phyloP scores from a whole-genome alignment of 2,888 invertebrate genomes.

The Andricus quercusramuli region DNA sequence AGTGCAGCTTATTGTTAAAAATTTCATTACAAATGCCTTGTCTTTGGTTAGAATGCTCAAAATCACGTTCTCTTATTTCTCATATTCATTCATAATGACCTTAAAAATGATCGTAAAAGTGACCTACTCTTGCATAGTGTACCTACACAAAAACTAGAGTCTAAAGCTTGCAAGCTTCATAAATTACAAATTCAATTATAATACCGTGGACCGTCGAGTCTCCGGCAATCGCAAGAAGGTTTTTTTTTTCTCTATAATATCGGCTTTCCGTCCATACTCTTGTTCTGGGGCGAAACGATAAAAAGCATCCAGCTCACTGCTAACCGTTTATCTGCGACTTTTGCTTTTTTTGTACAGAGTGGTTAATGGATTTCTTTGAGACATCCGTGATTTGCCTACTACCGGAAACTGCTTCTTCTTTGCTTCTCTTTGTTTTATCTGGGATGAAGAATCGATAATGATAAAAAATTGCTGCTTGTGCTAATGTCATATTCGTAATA shows the following conservation, averaged over 20 bases:
- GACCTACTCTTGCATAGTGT: no score
- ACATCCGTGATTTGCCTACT: conserved; percentile 53
- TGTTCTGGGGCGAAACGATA: conserved; percentile 11
- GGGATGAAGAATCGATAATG: not conserved
- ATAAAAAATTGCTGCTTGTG: conserved; percentile 16
- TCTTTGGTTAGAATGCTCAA: no score
- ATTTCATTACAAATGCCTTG: no score
- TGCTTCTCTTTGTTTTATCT: not conserved
- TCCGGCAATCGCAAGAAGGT: not conserved
- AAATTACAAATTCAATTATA: conserved; percentile 36
- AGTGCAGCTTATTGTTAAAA: no score
- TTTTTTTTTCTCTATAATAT: not conserved
- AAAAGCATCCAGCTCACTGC: conserved; percentile 48
- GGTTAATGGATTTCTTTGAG: conserved; percentile 64
- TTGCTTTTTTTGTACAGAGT: conserved; percentile 51
- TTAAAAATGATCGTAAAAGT: no score
- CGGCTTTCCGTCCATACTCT: conserved; percentile 18
- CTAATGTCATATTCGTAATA: conserved; percentile 17
- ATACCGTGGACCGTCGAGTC: not conserved
- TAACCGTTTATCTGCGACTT: conserved; percentile 46
- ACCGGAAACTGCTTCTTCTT: conserved; percentile 31
- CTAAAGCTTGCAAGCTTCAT: not conserved
- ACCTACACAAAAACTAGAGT: not conserved
- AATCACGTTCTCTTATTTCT: no score
- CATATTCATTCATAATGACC: no score